phyloP scores from a whole-genome alignment of 2,888 invertebrate species.

The Sarcophaga rosellei region DNA sequence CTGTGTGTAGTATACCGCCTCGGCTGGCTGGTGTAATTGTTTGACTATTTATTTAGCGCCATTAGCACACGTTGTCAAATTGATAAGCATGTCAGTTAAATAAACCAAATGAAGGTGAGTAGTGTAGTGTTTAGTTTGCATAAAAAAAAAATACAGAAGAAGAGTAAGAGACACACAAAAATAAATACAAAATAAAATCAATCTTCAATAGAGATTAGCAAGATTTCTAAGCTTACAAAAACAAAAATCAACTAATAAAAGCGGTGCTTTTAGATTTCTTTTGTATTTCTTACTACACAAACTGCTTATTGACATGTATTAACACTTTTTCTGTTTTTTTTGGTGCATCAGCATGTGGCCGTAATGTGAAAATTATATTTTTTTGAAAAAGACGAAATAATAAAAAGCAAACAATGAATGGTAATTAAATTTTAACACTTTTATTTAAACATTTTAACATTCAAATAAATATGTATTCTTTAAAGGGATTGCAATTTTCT shows the following conservation, averaged over 20 bases:
- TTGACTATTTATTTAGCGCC: conserved; percentile 76
- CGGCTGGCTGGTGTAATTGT: conserved; percentile 62
- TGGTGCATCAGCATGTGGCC: conserved; percentile 45
- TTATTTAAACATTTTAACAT: background rate
- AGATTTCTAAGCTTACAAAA: background rate
- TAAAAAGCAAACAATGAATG: conserved; percentile 45
- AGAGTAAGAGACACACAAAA: background rate
- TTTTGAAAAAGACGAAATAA: background rate
- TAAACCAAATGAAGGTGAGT: conserved; percentile 40
- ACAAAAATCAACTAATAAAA: background rate
- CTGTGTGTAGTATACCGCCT: conserved; percentile 61
- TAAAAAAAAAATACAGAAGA: background rate
- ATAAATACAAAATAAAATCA: background rate
- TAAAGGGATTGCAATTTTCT: background rate
- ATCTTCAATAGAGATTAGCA: background rate
- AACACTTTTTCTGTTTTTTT: background rate
- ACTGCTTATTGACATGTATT: conserved; percentile 22
- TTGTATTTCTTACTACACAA: conserved; percentile 18
- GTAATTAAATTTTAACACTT: conserved; percentile 58
- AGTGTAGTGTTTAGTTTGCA: conserved; percentile 39
- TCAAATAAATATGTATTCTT: no score
- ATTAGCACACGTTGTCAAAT: conserved; percentile 77
- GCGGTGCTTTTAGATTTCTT: conserved; percentile 11
- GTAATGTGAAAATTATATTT: conserved; percentile 61
- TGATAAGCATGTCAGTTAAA: conserved; percentile 62